phyloP scores from a whole-genome alignment of 2,797 vertebrate species.

The Alauda arvensis region DNA sequence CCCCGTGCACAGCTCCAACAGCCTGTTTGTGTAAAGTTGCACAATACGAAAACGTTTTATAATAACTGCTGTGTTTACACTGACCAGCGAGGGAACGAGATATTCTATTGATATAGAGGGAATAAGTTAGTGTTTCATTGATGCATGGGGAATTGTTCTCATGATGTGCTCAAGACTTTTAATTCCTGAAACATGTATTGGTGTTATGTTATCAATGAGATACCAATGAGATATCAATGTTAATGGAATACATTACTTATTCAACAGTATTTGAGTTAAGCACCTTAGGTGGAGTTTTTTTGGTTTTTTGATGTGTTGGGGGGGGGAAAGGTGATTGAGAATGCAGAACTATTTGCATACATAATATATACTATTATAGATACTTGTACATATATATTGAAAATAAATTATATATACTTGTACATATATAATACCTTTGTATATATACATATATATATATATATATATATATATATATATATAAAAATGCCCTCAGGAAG shows the following conservation, averaged over 20 bases:
- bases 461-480: background rate
- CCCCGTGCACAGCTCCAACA: background rate
- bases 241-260: background rate
- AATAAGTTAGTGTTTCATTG: background rate
- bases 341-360: background rate
- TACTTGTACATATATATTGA: too few species aligned
- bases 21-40: background rate
- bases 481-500: background rate
- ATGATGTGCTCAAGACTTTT: background rate
- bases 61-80: background rate
- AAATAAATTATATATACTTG: too few species aligned
- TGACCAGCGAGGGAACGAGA: background rate
- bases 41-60: background rate
- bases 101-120: background rate
- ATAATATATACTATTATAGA: too few species aligned
- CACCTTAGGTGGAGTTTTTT: accelerated
- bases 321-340: accelerated
- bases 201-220: background rate
- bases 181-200: background rate
- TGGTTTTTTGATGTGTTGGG: background rate
- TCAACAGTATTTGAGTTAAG: background rate
- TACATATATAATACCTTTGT: background rate
- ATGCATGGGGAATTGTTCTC: background rate
- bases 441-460: background rate
- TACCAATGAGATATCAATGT: background rate